Evolutionary conservation across 2,113 vertebrate genomes (phyloP).

Genomic region (Circaetus gallicus): DNA sequence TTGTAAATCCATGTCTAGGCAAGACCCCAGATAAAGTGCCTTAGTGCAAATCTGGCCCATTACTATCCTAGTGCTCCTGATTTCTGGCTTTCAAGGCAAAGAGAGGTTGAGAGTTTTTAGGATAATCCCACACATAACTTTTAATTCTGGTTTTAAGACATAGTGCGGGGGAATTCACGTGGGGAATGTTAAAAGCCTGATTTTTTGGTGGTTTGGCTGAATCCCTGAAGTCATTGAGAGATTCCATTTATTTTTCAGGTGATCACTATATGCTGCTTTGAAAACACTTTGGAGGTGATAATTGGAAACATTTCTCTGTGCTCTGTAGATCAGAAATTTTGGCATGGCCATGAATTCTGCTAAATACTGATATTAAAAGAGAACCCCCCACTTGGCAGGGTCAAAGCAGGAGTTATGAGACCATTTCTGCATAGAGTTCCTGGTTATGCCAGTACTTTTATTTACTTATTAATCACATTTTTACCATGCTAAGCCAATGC

Average conservation of each 20-base stretch:
- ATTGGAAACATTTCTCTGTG: not conserved
- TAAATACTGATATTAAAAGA: not conserved
- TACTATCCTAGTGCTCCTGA: not conserved
- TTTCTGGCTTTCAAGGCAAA: not conserved
- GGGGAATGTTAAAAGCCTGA: not conserved
- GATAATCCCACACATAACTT: not conserved
- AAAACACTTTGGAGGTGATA: not conserved
- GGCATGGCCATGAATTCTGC: not conserved
- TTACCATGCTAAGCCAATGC: not conserved
- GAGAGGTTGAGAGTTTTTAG: not conserved
- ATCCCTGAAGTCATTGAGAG: not conserved
- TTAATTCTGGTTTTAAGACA: not conserved
- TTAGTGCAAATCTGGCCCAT: not conserved
- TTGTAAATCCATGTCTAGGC: not conserved
- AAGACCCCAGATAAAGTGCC: not conserved
- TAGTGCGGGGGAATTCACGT: not conserved
- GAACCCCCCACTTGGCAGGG: not conserved
- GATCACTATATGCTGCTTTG: not conserved
- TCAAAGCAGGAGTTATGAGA: not conserved
- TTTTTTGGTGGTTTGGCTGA: not conserved
- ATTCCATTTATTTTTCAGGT: slow-evolving; percentile 2
- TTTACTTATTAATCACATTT: slow-evolving; percentile 15
- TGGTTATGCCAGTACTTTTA: not conserved
- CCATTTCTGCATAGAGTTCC: not conserved
- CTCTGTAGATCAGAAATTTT: not conserved